Conservation (phyloP, 2,797 vertebrate species). For the Anguilla marmorata region DNA sequence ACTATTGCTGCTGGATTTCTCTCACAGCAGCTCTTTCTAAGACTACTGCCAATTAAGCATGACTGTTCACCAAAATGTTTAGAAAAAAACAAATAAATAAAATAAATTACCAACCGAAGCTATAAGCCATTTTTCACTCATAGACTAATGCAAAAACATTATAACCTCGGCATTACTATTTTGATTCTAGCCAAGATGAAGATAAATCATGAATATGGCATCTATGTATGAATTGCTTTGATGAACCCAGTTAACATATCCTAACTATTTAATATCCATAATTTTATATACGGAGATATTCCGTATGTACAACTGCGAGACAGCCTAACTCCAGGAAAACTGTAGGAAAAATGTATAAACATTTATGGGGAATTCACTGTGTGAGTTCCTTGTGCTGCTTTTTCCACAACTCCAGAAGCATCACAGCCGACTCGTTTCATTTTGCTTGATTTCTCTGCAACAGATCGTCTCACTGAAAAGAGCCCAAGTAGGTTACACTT, state of each 20-base stretch:
- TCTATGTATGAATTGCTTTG: background rate
- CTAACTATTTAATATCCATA: background rate
- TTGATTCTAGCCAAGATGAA: background rate
- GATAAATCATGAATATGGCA: background rate
- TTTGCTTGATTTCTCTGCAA: background rate
- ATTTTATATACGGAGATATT: background rate
- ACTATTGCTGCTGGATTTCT: no score
- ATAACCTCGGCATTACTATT: no score
- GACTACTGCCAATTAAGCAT: no score
- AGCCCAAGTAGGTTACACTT: conserved; percentile 29
- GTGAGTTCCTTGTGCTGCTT: background rate
- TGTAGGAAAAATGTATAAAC: background rate
- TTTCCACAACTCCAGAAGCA: background rate
- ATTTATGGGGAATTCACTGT: background rate
- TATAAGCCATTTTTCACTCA: background rate
- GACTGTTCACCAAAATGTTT: no score
- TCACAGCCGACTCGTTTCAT: background rate
- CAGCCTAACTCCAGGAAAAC: background rate
- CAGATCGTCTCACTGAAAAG: background rate
- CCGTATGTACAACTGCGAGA: background rate
- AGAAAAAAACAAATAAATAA: no score
- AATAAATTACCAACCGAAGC: no score
- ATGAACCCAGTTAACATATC: background rate
- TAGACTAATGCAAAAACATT: background rate
- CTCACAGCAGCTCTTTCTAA: no score